Conservation (phyloP, 2,888 invertebrate species). For the Amphiduros pacificus region DNA sequence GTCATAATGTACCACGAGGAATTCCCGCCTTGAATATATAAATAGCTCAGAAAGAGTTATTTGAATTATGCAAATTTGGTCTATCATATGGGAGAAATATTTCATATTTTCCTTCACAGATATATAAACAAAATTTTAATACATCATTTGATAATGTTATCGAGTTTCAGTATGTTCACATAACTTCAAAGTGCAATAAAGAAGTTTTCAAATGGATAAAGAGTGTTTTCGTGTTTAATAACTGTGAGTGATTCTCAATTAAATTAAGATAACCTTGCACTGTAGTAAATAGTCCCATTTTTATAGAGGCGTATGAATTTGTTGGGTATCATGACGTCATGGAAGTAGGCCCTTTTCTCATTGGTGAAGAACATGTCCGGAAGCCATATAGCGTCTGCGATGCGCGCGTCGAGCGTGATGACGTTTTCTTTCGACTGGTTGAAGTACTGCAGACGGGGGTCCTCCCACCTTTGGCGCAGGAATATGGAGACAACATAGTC, state of each 20-base stretch:
- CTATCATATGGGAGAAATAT: no score
- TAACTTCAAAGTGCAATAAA: no score
- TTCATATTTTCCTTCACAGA: no score
- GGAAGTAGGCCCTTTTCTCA: conserved; percentile 91
- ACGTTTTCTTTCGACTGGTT: conserved; percentile 65
- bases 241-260: not conserved
- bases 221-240: not conserved
- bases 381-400: conserved; percentile 89
- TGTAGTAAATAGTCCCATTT: conserved; percentile 91
- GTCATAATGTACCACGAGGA: no score
- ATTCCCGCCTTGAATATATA: no score
- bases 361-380: conserved; percentile 97
- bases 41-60: no score
- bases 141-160: no score
- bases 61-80: no score
- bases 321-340: conserved; percentile 97
- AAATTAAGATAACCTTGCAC: conserved; percentile 72
- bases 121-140: no score
- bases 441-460: conserved; percentile 26
- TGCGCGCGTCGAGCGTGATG: conserved; percentile 73
- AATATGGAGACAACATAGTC: conserved; percentile 45
- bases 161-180: no score
- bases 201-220: no score
- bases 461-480: conserved; percentile 42
- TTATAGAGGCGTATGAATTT: conserved; percentile 96